Percentiles rank a stretch among this genome's conserved stretches.
Conservation (phyloP, 1,140 invertebrate species). For the Drosophila cardini region DNA sequence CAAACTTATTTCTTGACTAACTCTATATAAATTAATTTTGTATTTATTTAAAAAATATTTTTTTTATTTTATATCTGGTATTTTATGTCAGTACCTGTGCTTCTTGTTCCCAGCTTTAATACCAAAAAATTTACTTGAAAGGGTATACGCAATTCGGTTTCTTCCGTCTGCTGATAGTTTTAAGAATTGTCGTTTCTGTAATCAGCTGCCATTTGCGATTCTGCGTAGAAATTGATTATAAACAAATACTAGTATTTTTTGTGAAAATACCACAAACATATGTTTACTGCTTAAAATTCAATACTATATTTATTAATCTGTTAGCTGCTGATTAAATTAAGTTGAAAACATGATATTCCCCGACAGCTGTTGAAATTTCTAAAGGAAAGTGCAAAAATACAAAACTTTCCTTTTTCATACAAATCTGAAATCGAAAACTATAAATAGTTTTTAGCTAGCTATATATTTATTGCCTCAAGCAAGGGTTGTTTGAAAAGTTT, state of each 20-base stretch:
- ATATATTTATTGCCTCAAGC: conserved; percentile 37
- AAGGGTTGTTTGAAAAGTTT: conserved; percentile 54
- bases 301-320: background rate
- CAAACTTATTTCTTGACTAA: too few relatives aligned
- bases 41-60: too few relatives aligned
- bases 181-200: background rate
- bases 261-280: background rate
- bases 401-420: conserved; percentile 77
- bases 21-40: too few relatives aligned
- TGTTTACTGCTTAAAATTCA: background rate
- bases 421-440: conserved; percentile 65
- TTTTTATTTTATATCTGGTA: too few relatives aligned
- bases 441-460: conserved; percentile 65
- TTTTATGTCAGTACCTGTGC: too few relatives aligned
- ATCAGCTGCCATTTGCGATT: conserved; percentile 1
- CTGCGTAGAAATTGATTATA: background rate
- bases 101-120: too few relatives aligned
- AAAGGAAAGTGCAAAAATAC: conserved; percentile 9
- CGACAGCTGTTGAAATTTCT: conserved; percentile 8
- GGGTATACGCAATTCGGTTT: background rate
- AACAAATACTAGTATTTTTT: background rate
- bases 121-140: background rate
- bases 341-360: background rate
- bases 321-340: background rate
- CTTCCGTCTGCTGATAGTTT: background rate